Evolutionary conservation across 2,113 vertebrate species (phyloP).

Genomic region (Bolborhynchus lineola): DNA sequence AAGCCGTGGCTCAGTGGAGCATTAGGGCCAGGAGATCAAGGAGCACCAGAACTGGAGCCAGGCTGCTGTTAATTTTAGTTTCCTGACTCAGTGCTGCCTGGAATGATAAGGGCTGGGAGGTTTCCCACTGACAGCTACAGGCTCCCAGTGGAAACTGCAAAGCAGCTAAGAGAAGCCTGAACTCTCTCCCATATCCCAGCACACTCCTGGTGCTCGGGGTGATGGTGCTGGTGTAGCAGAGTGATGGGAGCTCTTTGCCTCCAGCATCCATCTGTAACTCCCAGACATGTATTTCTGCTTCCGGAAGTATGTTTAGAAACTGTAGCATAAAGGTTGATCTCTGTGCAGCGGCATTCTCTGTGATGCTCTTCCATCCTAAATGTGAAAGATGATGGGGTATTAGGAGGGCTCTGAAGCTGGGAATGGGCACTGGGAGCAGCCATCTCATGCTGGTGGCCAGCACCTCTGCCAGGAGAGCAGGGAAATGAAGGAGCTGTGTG

Average conservation of each 20-base stretch:
- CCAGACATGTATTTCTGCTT: not conserved
- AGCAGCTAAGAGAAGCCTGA: not conserved
- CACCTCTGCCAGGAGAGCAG: not conserved
- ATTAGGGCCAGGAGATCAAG: not conserved
- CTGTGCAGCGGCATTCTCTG: not conserved
- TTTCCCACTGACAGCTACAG: not conserved
- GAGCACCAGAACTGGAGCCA: not conserved
- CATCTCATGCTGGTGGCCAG: not conserved
- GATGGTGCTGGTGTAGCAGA: not conserved
- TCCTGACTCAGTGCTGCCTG: not conserved
- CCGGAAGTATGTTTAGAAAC: not conserved
- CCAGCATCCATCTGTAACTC: not conserved
- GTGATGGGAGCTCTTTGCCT: not conserved
- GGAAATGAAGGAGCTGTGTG: not conserved
- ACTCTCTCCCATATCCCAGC: not conserved
- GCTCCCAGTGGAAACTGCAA: not conserved
- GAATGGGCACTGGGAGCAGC: not conserved
- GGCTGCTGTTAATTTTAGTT: not conserved
- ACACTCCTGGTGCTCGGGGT: not conserved
- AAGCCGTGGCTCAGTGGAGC: not conserved
- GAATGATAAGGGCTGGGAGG: rapidly evolving
- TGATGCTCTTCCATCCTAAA: not conserved
- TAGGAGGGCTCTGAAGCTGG: not conserved
- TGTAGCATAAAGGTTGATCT: not conserved
- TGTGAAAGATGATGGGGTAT: not conserved